These are phyloP conservation scores for Drosophila stalkeri DNA, from an alignment of 2,888 invertebrate species.

Conservation along the genomic window DNA sequence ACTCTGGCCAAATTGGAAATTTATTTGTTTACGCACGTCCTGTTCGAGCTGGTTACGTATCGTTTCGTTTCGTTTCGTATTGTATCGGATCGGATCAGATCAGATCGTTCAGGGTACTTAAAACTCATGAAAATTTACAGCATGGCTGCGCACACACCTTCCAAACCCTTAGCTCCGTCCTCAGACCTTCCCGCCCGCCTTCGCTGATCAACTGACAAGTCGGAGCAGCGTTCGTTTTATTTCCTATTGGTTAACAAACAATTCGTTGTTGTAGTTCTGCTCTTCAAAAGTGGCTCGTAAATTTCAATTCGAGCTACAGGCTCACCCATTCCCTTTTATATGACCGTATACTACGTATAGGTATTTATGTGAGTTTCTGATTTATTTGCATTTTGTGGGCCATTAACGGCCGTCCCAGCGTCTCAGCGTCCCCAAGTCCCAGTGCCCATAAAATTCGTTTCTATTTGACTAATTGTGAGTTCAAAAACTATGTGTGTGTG, in stretches of 20 bases:
- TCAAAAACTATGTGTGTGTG: conserved; percentile 43
- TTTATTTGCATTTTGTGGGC: conserved; percentile 81
- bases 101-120: conserved; percentile 57
- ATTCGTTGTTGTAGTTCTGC: conserved; percentile 54
- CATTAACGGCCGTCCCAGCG: conserved; percentile 57
- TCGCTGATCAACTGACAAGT: conserved; percentile 63
- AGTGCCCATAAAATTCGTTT: conserved; percentile 61
- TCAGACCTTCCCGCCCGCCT: conserved; percentile 31
- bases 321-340: conserved; percentile 56
- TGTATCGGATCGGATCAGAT: conserved; percentile 18
- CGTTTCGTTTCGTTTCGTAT: background rate
- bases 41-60: conserved; percentile 18
- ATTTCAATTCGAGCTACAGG: conserved; percentile 78
- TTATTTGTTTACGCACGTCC: conserved; percentile 79
- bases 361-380: conserved; percentile 78
- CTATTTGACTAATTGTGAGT: conserved; percentile 65
- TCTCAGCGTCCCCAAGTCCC: conserved; percentile 26
- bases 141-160: conserved; percentile 64
- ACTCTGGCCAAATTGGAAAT: conserved; percentile 78
- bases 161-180: conserved; percentile 9
- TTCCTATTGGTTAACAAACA: conserved; percentile 65
- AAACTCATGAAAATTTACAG: conserved; percentile 81
- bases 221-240: conserved; percentile 14
- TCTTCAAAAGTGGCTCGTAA: conserved; percentile 81
- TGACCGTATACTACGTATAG: conserved; percentile 29